phyloP scores from a whole-genome alignment of 2,888 invertebrate species.

The Lomographa bimaculata region DNA sequence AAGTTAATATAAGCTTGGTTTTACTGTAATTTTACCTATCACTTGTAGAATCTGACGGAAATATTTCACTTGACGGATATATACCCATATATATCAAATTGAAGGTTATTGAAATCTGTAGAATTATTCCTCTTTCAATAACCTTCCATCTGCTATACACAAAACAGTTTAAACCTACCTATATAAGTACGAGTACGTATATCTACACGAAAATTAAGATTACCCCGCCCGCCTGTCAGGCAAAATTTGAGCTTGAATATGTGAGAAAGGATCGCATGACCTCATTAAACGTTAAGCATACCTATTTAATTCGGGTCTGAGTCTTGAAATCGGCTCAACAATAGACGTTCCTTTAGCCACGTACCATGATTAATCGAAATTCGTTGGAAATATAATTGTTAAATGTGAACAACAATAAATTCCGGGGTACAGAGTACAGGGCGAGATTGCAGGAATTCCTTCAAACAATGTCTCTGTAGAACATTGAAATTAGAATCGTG shows the following conservation, averaged over 20 bases:
- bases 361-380: conserved; percentile 23
- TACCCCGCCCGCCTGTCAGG: too few species aligned
- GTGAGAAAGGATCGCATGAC: neutral
- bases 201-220: too few species aligned
- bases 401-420: conserved; percentile 15
- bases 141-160: too few species aligned
- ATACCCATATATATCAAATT: too few species aligned
- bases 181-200: too few species aligned
- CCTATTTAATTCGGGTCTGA: neutral
- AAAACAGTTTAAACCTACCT: too few species aligned
- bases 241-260: neutral
- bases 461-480: conserved; percentile 3
- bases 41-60: too few species aligned
- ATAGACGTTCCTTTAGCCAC: conserved; percentile 35
- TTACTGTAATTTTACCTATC: too few species aligned
- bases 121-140: too few species aligned
- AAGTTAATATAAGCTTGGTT: too few species aligned
- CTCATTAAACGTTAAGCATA: conserved; percentile 2
- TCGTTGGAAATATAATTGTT: conserved; percentile 17
- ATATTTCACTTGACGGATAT: too few species aligned
- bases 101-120: too few species aligned
- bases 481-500: conserved; percentile 11
- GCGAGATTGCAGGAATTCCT: conserved; percentile 7
- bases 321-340: conserved; percentile 14
- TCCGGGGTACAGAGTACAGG: conserved; percentile 1